Evolutionary conservation across 2,888 invertebrate genomes (phyloP).

Genomic region (Brenthis daphne): DNA sequence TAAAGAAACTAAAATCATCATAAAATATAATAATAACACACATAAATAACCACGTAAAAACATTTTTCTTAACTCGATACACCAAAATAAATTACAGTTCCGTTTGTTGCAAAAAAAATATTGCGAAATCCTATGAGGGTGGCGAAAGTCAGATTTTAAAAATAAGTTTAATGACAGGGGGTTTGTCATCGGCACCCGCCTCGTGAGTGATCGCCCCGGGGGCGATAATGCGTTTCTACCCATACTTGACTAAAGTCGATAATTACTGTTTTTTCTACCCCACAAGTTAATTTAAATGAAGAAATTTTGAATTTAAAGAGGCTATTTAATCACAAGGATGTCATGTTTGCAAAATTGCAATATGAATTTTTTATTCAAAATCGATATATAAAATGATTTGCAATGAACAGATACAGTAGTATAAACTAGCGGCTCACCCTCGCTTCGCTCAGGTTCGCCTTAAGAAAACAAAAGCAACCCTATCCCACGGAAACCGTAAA

Average conservation of each 20-base stretch:
- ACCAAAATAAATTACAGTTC: background rate
- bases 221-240: slow-evolving; percentile 14
- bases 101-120: background rate
- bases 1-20: no score
- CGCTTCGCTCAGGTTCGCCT: no score
- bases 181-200: slow-evolving; percentile 29
- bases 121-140: background rate
- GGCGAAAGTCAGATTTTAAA: slow-evolving; percentile 5
- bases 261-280: slow-evolving; percentile 10
- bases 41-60: background rate
- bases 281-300: background rate
- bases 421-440: no score
- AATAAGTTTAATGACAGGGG: slow-evolving; percentile 24
- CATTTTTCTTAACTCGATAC: background rate
- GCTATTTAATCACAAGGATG: no score
- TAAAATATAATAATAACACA: no score
- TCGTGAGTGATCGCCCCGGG: slow-evolving; percentile 24
- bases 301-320: background rate
- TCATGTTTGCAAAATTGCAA: no score
- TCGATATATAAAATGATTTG: no score
- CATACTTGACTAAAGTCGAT: slow-evolving; percentile 11
- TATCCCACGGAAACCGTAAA: no score
- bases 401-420: no score
- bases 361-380: no score
- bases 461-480: no score